Base-by-base conservation (phyloP, 1,140 invertebrate species). In the Lasioglossum albipes region DNA sequence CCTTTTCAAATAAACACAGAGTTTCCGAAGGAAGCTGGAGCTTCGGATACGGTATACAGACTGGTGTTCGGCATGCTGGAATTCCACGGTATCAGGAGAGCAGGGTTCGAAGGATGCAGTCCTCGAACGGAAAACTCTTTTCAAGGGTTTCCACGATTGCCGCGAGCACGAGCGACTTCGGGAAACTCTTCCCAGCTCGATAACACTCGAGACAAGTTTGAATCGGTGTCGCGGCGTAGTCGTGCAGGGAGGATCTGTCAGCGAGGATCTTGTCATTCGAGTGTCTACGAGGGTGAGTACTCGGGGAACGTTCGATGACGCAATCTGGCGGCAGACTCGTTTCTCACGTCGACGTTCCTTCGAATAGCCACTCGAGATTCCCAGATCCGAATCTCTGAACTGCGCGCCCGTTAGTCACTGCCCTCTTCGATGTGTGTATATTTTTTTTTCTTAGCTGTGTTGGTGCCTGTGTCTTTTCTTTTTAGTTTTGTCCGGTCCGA, bases 301-400 rank as follows among this genome's bases (percentile, higher is more conserved):
- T 68, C 42, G 66, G 49, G 42, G 9, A 27, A 49, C 42, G 42
- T 68, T 49, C 52, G 61, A 59, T 80, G 64, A 80, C 72, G 78
- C 27, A 80, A 75, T 61, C 71, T 10, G 42, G 4, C 16, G 13
- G 4, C 16, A n/a, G 57, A 7, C n/a, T 16, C 41, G 64, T 85
- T 81, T 85, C 83, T 84, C 67, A 57, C 67, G 59, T 57, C 54
- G n/a, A 84, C 49, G 78, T 45, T 61, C 16, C 54, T 80, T 13
- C 52, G 59, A 61, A 41, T 31, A 74, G 59, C 45, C 68, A 79
- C 76, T 72, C 68, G 72, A 86, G 83, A 75, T 75, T 49, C 57
- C 59, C 13, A 84, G 68, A 82, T 75, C 57, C 65, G 77, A 67
- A 85, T 85, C 75, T 64, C 65, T 61, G 84, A 85, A 72, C 61